Evolutionary conservation across 1,140 invertebrate species (phyloP).

Genomic region (Rhyzopertha dominica): DNA sequence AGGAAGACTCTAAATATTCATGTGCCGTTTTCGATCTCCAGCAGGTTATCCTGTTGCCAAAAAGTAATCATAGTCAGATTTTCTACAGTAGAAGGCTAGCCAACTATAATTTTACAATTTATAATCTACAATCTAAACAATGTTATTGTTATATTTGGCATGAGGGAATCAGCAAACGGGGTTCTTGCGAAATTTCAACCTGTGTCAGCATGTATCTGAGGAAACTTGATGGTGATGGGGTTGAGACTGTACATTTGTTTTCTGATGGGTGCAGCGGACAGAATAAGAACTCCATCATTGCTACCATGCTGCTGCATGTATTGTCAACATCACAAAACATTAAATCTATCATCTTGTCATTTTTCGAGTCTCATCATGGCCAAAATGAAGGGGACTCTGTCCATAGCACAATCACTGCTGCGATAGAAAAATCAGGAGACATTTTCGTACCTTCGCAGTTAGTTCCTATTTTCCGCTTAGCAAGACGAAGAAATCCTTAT

Average conservation of each 20-base stretch:
- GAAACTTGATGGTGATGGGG: too few species aligned
- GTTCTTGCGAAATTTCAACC: too few species aligned
- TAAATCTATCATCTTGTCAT: neutral
- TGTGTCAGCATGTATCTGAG: too few species aligned
- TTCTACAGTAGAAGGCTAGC: constrained; percentile 13
- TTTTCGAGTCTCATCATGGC: constrained; percentile 1
- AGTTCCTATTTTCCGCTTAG: too few species aligned
- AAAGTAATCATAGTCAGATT: constrained; percentile 4
- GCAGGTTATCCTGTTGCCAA: constrained; percentile 13
- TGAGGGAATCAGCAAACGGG: too few species aligned
- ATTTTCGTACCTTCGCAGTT: constrained; percentile 12
- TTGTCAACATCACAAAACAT: too few species aligned
- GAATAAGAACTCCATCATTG: constrained; percentile 14
- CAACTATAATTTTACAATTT: constrained; percentile 9
- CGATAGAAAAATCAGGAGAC: constrained; percentile 8
- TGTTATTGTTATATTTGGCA: too few species aligned
- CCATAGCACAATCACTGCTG: constrained; percentile 1
- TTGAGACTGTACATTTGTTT: too few species aligned
- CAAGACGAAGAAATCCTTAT: too few species aligned
- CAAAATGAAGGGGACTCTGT: constrained; percentile 14
- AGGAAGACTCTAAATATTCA: constrained; percentile 5
- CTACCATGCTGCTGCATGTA: constrained; percentile 3
- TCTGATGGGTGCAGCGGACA: constrained; percentile 11
- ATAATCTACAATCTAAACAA: constrained; percentile 8
- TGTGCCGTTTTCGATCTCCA: constrained; percentile 13